Conservation (phyloP, 2,888 invertebrate species). For the Zygaena filipendulae region DNA sequence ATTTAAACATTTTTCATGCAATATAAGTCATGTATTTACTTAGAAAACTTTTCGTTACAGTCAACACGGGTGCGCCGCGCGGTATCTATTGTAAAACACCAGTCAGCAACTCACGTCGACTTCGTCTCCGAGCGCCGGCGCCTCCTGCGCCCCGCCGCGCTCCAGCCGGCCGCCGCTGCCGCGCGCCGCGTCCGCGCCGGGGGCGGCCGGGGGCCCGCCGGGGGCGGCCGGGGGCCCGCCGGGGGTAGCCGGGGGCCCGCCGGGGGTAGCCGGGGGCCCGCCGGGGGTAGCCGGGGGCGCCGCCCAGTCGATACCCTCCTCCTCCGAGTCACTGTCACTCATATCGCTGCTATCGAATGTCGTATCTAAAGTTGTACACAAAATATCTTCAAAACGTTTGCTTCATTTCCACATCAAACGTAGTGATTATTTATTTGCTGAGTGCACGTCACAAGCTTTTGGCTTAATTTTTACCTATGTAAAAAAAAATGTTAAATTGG, state of each 20-base stretch:
- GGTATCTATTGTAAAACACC: too few species aligned
- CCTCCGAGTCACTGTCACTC: constrained; percentile 44
- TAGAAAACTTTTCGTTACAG: too few species aligned
- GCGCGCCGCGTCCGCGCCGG: constrained; percentile 18
- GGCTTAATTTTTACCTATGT: too few species aligned
- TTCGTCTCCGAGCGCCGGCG: too few species aligned
- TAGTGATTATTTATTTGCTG: too few species aligned
- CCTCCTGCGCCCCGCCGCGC: constrained; percentile 38
- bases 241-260: constrained; percentile 8
- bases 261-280: constrained; percentile 9
- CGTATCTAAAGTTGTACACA: constrained; percentile 25
- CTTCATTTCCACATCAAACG: not conserved
- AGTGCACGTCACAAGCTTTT: too few species aligned
- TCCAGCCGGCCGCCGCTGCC: constrained; percentile 47
- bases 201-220: constrained; percentile 10
- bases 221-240: constrained; percentile 10
- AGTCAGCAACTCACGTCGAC: too few species aligned
- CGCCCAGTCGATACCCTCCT: constrained; percentile 10
- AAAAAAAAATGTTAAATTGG: too few species aligned
- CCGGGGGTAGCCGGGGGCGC: constrained; percentile 9
- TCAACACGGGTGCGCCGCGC: too few species aligned
- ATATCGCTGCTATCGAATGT: constrained; percentile 54
- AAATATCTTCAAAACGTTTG: too few species aligned
- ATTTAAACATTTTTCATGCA: too few species aligned
- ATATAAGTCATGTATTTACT: too few species aligned